Evolutionary conservation across 2,113 vertebrate species (phyloP).

Genomic region (Telmatochromis sp.): DNA sequence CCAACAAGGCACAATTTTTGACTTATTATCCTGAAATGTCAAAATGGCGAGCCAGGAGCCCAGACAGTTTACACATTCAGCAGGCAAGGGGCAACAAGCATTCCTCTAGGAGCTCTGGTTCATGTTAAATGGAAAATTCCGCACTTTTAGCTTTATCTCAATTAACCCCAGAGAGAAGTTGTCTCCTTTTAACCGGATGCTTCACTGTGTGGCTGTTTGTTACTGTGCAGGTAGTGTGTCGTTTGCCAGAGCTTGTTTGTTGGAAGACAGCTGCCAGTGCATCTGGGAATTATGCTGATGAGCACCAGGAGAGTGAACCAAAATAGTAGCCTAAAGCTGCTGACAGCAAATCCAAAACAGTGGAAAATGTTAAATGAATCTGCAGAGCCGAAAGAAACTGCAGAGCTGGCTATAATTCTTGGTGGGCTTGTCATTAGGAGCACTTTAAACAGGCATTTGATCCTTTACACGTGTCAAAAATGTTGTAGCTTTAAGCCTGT

Average conservation of each 20-base stretch:
- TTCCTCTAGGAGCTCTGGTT: background rate
- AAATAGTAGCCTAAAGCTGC: background rate
- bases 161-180: background rate
- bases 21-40: background rate
- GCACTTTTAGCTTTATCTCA: background rate
- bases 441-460: background rate
- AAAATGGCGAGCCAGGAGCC: background rate
- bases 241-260: background rate
- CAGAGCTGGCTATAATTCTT: background rate
- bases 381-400: background rate
- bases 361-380: background rate
- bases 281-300: background rate
- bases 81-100: background rate
- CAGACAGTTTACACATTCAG: background rate
- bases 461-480: background rate
- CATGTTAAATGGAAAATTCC: background rate
- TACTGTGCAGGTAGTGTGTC: background rate
- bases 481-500: background rate
- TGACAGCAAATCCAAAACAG: background rate
- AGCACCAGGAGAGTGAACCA: background rate
- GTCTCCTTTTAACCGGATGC: background rate
- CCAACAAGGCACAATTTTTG: background rate
- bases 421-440: background rate
- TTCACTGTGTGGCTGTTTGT: background rate
- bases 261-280: background rate